A percentile compares a stretch with the other conserved stretches of the same genome.
Evolutionary conservation across 2,888 invertebrate species (phyloP).

Genomic region (Gryllus longicercus): DNA sequence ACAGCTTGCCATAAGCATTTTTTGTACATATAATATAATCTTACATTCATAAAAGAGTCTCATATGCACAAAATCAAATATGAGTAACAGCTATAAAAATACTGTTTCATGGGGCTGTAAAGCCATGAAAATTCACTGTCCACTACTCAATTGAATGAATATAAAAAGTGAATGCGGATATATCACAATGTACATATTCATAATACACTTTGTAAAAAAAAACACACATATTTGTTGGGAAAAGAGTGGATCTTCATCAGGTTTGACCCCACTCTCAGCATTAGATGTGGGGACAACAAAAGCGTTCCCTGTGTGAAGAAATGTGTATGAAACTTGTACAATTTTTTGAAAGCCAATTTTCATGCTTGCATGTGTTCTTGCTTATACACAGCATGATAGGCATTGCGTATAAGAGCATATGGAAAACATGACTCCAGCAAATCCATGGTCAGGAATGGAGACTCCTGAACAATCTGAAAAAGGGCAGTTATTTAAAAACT

Average conservation of each 20-base stretch:
- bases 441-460: constrained; percentile 98
- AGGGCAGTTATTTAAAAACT: constrained; percentile 23
- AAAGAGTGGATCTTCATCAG: too few species aligned
- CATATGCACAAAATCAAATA: not conserved
- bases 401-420: constrained; percentile 94
- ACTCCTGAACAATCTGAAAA: constrained; percentile 89
- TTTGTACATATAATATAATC: not conserved
- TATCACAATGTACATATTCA: constrained; percentile 17
- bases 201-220: not conserved
- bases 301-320: not conserved
- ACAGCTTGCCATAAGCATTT: too few species aligned
- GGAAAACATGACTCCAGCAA: constrained; percentile 98
- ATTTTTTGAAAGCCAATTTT: constrained; percentile 27
- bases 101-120: not conserved
- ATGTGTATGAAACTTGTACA: not conserved
- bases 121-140: not conserved
- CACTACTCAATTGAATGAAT: not conserved
- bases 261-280: too few species aligned
- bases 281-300: not conserved
- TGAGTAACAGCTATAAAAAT: not conserved
- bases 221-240: too few species aligned
- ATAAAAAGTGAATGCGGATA: not conserved
- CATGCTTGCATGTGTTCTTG: constrained; percentile 65
- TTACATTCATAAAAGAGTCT: not conserved
- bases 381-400: constrained; percentile 95